Percentiles rank a stretch among this genome's conserved stretches.
Conservation (phyloP, 2,797 vertebrate genomes). For the Sus cebifrons region DNA sequence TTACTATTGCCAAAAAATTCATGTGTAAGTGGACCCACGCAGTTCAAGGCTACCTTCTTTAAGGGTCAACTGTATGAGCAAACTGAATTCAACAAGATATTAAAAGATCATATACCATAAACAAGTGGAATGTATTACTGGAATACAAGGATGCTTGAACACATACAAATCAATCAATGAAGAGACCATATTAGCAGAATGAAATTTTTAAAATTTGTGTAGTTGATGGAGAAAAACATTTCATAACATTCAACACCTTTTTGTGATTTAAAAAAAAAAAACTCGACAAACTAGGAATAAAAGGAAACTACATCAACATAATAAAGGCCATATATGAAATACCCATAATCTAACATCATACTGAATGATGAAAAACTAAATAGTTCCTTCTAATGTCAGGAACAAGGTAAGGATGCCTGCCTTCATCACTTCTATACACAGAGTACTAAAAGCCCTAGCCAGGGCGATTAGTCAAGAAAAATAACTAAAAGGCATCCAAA, state of each 20-base stretch:
- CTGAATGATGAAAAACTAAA: not conserved
- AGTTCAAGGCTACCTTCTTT: not conserved
- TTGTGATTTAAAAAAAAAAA: not conserved
- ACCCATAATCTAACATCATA: not conserved
- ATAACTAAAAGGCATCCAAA: not conserved
- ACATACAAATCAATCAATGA: constrained; percentile 13
- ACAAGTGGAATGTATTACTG: not conserved
- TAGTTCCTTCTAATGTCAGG: not conserved
- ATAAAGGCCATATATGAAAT: not conserved
- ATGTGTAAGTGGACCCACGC: not conserved
- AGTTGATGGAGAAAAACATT: not conserved
- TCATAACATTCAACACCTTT: not conserved
- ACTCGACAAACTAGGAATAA: not conserved
- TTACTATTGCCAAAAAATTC: not conserved
- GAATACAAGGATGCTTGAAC: constrained; percentile 25
- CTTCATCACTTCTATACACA: not conserved
- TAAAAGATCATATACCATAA: not conserved
- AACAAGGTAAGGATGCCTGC: not conserved
- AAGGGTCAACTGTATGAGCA: not conserved
- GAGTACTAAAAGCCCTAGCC: not conserved
- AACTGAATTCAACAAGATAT: not conserved
- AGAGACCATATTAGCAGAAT: not conserved
- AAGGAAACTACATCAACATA: not conserved
- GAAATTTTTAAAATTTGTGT: not conserved
- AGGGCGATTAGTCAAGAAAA: not conserved